phyloP scores from a whole-genome alignment of 2,797 vertebrate species.

The Crocidura indochinensis region DNA sequence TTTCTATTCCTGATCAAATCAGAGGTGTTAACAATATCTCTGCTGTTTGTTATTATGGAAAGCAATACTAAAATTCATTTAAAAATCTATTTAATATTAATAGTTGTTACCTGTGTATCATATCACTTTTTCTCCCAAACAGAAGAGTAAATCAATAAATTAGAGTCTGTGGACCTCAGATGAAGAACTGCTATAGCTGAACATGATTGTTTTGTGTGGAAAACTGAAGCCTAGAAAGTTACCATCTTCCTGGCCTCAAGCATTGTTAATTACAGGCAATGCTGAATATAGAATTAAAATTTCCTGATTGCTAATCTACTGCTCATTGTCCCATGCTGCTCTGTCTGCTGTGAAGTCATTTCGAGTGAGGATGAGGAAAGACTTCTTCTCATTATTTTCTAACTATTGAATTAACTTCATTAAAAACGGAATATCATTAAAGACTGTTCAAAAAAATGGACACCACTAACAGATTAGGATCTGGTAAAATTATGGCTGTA shows the following conservation, averaged over 20 bases:
- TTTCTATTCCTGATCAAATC: constrained; percentile 4
- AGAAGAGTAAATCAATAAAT: too few relatives aligned
- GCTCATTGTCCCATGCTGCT: not conserved
- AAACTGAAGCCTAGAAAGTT: not conserved
- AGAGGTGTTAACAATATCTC: not conserved
- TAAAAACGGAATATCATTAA: constrained; percentile 9
- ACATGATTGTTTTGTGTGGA: not conserved
- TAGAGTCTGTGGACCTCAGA: not conserved
- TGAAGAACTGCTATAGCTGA: not conserved
- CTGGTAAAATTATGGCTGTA: not conserved
- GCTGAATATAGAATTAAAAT: not conserved
- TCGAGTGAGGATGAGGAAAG: not conserved
- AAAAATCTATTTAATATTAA: not conserved
- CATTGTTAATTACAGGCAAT: not conserved
- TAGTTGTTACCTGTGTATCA: not conserved
- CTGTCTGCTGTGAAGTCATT: constrained; percentile 1
- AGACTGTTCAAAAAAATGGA: not conserved
- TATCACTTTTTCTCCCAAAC: not conserved
- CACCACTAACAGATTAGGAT: not conserved
- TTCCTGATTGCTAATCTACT: not conserved
- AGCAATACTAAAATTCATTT: not conserved
- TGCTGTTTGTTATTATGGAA: constrained; percentile 11
- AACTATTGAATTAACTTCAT: constrained; percentile 30
- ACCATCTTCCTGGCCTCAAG: not conserved
- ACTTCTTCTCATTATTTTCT: constrained; percentile 38